Evolutionary conservation across 2,888 invertebrate species (phyloP), one percentile per base, ranked within the genome.

Genomic region (Diadegma fenestrale): DNA sequence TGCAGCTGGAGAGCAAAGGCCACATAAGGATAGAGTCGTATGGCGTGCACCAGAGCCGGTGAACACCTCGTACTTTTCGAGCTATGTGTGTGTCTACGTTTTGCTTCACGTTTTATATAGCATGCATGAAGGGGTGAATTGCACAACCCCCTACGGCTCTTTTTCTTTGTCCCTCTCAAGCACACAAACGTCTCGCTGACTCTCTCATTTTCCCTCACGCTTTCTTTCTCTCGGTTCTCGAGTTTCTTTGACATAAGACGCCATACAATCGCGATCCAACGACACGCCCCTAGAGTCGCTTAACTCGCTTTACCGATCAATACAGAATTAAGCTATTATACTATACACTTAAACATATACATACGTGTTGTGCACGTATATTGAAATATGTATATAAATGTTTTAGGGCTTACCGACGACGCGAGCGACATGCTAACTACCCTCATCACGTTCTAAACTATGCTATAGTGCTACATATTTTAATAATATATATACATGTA

Each of bases 281-380:
- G 80, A 86, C 86, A 80, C 80, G 80, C 82, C 80, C 80, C 73
- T 43, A 76, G 80, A 86, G 86, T 83, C 86, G 86, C 86, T 86
- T 85, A 82, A 85, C 82, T 82, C 85, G 80, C 80, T 85, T 80
- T 82, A 82, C 86, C 89, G 90, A 91, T 91, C 91, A 88, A 91
- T 91, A 89, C 86, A 73, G 89, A 89, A 91, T 91, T 90, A 91
- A 91, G 91, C 89, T 90, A 91, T 91, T 91, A 91, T 87, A 89
- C 88, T 88, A 84, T 89, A 85, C 79, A 75, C 43, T 54, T 80
- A 73, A 64, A 78, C 54, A 43, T 48, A 71, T 26, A 71, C 10
- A 43, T 61, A 58, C 48, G 19, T 66, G 22, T 54, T 71, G 45
- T 45, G 30, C 51, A 26, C 43, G 33, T 68, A 37, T 37, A 61